Base-by-base conservation (phyloP, 2,113 vertebrate species). In the Dicerorhinus sumatrensis region DNA sequence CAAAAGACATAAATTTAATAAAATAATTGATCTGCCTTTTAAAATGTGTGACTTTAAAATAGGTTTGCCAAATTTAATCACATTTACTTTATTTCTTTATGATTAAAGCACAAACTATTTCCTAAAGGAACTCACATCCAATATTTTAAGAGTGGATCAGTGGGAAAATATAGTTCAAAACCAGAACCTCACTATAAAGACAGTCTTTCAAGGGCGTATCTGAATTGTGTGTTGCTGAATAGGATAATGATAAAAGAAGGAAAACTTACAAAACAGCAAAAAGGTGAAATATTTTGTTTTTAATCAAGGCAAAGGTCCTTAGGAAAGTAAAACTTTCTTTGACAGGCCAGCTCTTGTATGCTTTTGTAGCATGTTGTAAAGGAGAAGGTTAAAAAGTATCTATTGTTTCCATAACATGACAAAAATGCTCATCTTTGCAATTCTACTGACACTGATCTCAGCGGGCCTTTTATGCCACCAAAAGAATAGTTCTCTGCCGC, bases 391-490 rank as follows among this genome's bases (percentile, higher is more conserved):
- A 54, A 60, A 83, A 96, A 31, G 8, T 56, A 39, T n/a, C 76
- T 65, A 18, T 69, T 76, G 56, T 75, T 89, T 97, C 73, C 48
- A 39, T 6, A 51, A 31, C 39, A 33, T 62, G 92, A 73, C 56
- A 90, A 92, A 92, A 84, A 83, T 46, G 69, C 14, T 92, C 84
- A 65, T 88, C 67, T 92, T 60, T 79, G 29, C 87, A 42, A 6
- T 82, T 48, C 56, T 33, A 39, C 72, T 85, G 76, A 89, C 65
- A 46, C n/a, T 25, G 20, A 65, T 73, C 95, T 97, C 96, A 85
- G 91, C 0, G 0, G 81, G 17, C 33, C 69, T 94, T 84, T 82
- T 67, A 46, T 2, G 17, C 63, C 36, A 80, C 82, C 75, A 31
- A 72, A 95, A 81, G 72, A 82, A 91, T 39, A 27, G 17, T 60